phyloP scores from a whole-genome alignment of 30 jellyfish, hydroid and myxozoan species.

The Chrysaora quinquecirrha region DNA sequence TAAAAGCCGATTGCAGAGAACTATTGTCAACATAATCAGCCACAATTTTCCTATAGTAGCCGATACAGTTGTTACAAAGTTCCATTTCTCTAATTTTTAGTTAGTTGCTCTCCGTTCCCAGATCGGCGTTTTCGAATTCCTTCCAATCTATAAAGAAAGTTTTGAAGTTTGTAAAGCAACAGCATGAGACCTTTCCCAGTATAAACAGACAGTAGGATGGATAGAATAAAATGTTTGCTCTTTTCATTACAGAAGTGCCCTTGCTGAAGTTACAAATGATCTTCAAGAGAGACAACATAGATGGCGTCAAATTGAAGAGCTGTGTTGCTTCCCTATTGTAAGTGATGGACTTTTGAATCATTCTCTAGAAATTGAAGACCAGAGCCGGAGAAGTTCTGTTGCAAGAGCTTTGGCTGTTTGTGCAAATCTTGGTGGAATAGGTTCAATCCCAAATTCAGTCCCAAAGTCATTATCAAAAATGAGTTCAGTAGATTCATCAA shows the following conservation, averaged over 20 bases:
- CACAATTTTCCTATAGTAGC: too few species aligned
- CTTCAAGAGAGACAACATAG: conserved; percentile 95
- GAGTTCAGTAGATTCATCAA: conserved; percentile 1
- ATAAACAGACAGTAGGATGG: too few species aligned
- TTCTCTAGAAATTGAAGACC: conserved; percentile 38
- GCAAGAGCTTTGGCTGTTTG: conserved; percentile 84
- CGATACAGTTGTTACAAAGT: too few species aligned
- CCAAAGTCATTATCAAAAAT: background rate
- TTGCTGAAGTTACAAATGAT: conserved; percentile 94
- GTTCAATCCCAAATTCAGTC: conserved; percentile 46
- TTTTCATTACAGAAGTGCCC: conserved; percentile 86
- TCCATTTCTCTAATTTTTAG: too few species aligned
- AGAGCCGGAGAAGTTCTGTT: conserved; percentile 65
- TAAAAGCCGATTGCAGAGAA: too few species aligned
- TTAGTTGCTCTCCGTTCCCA: too few species aligned
- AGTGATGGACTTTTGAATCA: conserved; percentile 62
- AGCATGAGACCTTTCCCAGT: too few species aligned
- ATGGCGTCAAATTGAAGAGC: conserved; percentile 90
- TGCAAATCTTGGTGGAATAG: conserved; percentile 75
- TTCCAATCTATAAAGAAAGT: too few species aligned
- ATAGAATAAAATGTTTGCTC: too few species aligned
- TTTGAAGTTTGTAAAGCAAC: too few species aligned
- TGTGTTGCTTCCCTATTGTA: conserved; percentile 78
- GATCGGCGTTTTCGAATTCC: too few species aligned
- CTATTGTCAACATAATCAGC: too few species aligned